Conservation (phyloP, 1,140 invertebrate species). For the Lepidurus arcticus region DNA sequence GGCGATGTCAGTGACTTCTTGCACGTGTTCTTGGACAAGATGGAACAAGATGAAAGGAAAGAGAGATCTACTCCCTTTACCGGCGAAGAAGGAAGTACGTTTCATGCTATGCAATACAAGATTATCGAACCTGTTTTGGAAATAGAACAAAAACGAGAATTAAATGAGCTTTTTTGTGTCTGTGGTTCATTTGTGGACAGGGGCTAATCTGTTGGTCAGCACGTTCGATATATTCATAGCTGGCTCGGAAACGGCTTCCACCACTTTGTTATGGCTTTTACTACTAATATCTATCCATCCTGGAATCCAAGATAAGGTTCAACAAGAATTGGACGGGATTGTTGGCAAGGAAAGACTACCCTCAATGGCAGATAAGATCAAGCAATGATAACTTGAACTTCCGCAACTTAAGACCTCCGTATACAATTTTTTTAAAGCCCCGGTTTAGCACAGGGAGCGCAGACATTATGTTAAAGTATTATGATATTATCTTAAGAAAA, state of each 20-base stretch:
- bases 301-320: constrained; percentile 41
- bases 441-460: too few relatives aligned
- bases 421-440: too few relatives aligned
- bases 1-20: constrained; percentile 31
- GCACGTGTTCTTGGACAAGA: constrained; percentile 30
- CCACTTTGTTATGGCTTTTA: constrained; percentile 43
- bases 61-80: background rate
- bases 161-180: background rate
- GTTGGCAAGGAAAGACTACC: constrained; percentile 39
- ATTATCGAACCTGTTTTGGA: too few relatives aligned
- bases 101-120: background rate
- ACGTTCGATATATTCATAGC: constrained; percentile 7
- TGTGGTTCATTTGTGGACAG: background rate
- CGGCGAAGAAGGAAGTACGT: background rate
- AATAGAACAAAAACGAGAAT: too few relatives aligned
- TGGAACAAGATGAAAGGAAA: constrained; percentile 22
- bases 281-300: constrained; percentile 41
- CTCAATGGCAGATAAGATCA: constrained; percentile 36
- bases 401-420: too few relatives aligned
- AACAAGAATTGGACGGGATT: constrained; percentile 42
- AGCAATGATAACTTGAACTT: constrained; percentile 13
- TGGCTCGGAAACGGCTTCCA: constrained; percentile 42
- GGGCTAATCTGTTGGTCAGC: background rate
- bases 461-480: too few relatives aligned
- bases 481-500: too few relatives aligned